Conservation (phyloP, 1,140 invertebrate genomes). For the Delia radicum region DNA sequence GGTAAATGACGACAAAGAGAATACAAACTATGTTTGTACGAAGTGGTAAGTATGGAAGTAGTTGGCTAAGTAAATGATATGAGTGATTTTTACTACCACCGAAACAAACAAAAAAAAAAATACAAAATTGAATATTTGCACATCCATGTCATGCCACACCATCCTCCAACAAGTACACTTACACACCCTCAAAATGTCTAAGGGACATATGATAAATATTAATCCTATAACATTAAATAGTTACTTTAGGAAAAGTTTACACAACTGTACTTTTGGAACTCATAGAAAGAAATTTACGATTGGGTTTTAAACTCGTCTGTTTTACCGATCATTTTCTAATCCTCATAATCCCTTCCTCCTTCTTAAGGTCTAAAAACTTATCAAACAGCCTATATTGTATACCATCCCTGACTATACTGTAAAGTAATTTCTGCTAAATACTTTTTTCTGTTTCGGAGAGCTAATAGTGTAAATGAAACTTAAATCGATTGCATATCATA, state of each 20-base stretch:
- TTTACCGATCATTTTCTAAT: too few species aligned
- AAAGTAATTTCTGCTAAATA: too few species aligned
- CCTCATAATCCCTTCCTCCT: background rate
- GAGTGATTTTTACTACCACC: background rate
- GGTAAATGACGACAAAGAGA: background rate
- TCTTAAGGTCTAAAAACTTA: too few species aligned
- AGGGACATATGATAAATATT: too few species aligned
- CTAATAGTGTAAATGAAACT: slow-evolving; percentile 4
- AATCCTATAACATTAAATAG: too few species aligned
- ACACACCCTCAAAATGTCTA: background rate
- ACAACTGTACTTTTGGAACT: too few species aligned
- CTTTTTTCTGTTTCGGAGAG: background rate
- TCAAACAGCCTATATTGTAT: background rate
- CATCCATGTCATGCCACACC: background rate
- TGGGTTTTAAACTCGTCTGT: too few species aligned
- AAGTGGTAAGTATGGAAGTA: background rate
- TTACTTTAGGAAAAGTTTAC: too few species aligned
- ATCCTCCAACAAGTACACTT: background rate
- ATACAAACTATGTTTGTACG: background rate
- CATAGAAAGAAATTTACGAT: too few species aligned
- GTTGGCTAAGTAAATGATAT: background rate
- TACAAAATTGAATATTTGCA: slow-evolving; percentile 5
- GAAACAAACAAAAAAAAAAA: too few species aligned
- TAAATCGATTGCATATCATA: background rate
- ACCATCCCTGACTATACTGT: too few species aligned